Percentiles rank a stretch among this genome's conserved stretches.
These are phyloP conservation scores for Epiperipatus broadwayi DNA, from an alignment of 2,888 invertebrate species.

Conservation along the genomic window DNA sequence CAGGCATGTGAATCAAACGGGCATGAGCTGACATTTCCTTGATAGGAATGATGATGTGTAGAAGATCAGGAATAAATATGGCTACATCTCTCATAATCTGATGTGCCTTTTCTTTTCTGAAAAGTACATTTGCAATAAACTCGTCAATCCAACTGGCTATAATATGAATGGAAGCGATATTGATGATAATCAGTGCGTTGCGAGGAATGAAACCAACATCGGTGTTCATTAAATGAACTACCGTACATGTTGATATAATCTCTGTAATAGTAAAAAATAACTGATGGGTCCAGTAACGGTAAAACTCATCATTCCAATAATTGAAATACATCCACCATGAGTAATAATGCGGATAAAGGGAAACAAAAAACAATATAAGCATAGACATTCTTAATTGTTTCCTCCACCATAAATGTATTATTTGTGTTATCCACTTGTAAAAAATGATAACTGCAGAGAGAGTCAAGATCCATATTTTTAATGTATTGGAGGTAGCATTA, in stretches of 20 bases:
- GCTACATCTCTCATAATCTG: constrained; percentile 42
- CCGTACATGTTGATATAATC: constrained; percentile 39
- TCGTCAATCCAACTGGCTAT: constrained; percentile 44
- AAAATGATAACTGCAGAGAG: constrained; percentile 38
- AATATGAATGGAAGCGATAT: constrained; percentile 41
- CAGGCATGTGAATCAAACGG: constrained; percentile 20
- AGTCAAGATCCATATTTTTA: constrained; percentile 45
- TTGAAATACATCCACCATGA: constrained; percentile 48
- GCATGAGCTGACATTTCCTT: constrained; percentile 25
- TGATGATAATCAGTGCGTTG: constrained; percentile 38
- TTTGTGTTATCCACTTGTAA: constrained; percentile 41
- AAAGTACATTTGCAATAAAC: constrained; percentile 42
- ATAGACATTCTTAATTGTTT: constrained; percentile 39
- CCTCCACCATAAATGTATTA: constrained; percentile 35
- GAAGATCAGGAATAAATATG: constrained; percentile 45
- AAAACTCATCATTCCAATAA: constrained; percentile 50
- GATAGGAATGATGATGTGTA: constrained; percentile 40
- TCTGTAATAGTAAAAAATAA: constrained; percentile 43
- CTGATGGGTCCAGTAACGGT: constrained; percentile 48
- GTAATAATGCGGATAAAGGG: constrained; percentile 46
- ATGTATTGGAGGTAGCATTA: constrained; percentile 42
- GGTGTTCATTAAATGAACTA: constrained; percentile 38
- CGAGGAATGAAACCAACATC: constrained; percentile 35
- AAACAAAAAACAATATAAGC: constrained; percentile 40
- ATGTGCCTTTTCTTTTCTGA: constrained; percentile 43